Evolutionary conservation across 2,113 vertebrate genomes (phyloP).

Genomic region (Grammomys dolichurus): DNA sequence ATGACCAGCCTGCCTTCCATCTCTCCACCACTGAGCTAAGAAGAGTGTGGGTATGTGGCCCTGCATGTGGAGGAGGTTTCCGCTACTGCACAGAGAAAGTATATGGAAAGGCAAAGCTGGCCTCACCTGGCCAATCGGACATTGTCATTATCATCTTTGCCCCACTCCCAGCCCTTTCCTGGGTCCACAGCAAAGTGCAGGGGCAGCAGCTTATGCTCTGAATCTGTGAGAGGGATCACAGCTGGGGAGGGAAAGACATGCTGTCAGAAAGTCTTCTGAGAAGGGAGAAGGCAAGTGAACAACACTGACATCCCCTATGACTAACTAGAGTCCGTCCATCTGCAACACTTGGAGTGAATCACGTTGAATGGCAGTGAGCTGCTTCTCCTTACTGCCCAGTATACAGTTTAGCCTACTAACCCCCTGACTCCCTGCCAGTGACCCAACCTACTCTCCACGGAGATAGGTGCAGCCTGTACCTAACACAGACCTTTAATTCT

Average conservation of each 20-base stretch:
- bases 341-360: background rate
- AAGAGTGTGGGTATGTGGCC: background rate
- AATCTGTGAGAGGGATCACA: slow-evolving; percentile 97
- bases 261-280: background rate
- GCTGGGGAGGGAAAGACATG: slow-evolving; percentile 84
- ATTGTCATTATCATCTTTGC: slow-evolving; percentile 94
- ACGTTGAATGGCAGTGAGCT: background rate
- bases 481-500: background rate
- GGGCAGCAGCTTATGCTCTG: slow-evolving; percentile 97
- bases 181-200: slow-evolving; percentile 98
- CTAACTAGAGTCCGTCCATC: too few species aligned
- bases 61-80: background rate
- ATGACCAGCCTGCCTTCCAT: background rate
- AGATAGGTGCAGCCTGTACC: background rate
- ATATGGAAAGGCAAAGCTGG: background rate
- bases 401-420: background rate
- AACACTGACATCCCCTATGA: background rate
- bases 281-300: background rate
- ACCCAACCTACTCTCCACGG: background rate
- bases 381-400: background rate
- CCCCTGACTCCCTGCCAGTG: background rate
- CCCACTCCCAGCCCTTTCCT: slow-evolving; percentile 97
- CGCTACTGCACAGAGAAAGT: background rate
- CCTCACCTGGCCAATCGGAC: slow-evolving; percentile 94
- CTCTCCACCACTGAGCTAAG: background rate